Base-by-base conservation (phyloP, 2,797 vertebrate species). In the Gobio occitaniae region DNA sequence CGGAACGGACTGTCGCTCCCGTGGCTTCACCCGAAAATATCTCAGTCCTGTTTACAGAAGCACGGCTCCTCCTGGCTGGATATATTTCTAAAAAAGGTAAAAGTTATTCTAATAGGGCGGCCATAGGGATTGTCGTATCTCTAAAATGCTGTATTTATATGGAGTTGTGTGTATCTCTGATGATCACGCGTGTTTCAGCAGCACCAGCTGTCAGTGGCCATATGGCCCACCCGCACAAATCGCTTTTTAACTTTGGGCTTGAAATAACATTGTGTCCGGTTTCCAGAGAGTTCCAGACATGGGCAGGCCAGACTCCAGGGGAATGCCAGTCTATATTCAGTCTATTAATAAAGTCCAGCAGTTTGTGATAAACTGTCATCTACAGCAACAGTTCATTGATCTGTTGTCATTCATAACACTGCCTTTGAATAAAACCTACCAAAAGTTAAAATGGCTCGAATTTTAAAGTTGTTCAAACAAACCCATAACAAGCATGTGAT, bases 51-150 rank as follows among this genome's bases (percentile, higher is more conserved):
- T 88, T 90, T 87, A 81, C 81, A 82, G 75, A 81, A 48, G 59
- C 80, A 54, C 77, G 48, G 38, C 76, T 81, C 59, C 59, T 84
- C 19, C 52, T 48, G 66, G 48, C 77, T 83, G 83, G 84, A 86
- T 15, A 47, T 71, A 80, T 80, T 87, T 88, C 89, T 87, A 75
- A 81, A 90, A 86, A 90, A 90, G 86, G 90, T 88, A 90, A 89
- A 77, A 38, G 59, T 32, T 75, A 6, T 29, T 47, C 2, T 59
- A 61, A n/a, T 38, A 12, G 17, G 2, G 74, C 1, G 74, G 12
- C 6, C 38, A 2, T 3, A 6, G n/a, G 10, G 32, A 69, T 38
- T 15, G 48, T 15, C 17, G 32, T 10, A 13, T 25, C 5, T 71
- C 4, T 63, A 4, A 54, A 66, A 59, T 4, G 9, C 21, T 41